These are phyloP conservation scores for Strigamia maritima DNA, from an alignment of 2,888 invertebrate genomes.

Conservation along the genomic window DNA sequence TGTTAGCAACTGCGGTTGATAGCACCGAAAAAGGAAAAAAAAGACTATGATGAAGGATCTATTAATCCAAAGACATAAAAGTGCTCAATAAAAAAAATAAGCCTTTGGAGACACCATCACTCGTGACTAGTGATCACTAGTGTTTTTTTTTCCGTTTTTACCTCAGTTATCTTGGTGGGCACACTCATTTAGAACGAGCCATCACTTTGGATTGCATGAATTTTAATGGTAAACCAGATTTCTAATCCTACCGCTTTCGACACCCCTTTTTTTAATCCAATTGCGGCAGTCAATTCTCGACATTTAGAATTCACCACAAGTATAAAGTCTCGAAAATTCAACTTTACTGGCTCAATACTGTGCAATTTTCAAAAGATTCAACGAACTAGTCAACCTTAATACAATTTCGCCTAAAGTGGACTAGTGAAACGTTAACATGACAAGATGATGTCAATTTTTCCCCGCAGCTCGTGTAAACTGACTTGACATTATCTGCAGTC, in stretches of 20 bases:
- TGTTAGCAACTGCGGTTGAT: not conserved
- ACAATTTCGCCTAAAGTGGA: not conserved
- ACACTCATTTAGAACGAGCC: not conserved
- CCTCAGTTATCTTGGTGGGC: not conserved
- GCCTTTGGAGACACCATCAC: not conserved
- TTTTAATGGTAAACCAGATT: conserved; percentile 2
- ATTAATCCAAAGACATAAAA: conserved; percentile 5
- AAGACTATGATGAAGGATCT: not conserved
- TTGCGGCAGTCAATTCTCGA: not conserved
- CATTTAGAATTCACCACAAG: not conserved
- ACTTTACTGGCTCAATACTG: not conserved
- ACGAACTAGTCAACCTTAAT: not conserved
- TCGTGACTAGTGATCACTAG: not conserved
- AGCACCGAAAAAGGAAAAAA: not conserved
- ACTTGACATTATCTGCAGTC: not conserved
- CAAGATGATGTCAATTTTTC: not conserved
- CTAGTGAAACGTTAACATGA: not conserved
- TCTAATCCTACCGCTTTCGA: not conserved
- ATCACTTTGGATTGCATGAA: not conserved
- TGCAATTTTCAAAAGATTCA: not conserved
- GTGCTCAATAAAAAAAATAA: not conserved
- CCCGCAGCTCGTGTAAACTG: not conserved
- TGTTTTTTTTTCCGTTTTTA: not conserved
- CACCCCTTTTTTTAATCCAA: not conserved
- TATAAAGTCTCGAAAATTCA: not conserved